Base-by-base conservation (phyloP, 2,888 invertebrate genomes). In the Panzeria rudis region DNA sequence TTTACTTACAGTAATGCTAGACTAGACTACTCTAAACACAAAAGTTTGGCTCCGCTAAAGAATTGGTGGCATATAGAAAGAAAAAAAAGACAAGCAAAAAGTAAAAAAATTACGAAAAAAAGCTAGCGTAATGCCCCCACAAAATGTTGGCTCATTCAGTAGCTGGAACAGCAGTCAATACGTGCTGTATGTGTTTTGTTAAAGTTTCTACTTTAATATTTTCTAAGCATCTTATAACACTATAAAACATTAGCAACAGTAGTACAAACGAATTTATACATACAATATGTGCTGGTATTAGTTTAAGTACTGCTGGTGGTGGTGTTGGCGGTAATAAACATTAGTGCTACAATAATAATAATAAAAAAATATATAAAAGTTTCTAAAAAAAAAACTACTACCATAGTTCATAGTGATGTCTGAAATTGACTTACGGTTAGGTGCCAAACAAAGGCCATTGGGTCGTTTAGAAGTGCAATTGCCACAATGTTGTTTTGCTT, bases 381-480 rank as follows among this genome's bases (percentile, higher is more conserved):
- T 52, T 4, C 50, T 4, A 6, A 50, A 8, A 52, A 20, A 52
- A 29, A 29, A 66, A 47, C 23, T 13, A 38, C 15, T n/a, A 61
- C 54, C 15, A 71, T 38, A 82, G 84, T 85, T 85, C 84, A 85
- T 73, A 73, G 68, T 75, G 71, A 78, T 78, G 78, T 83, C 64
- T 79, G 79, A 69, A 73, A 86, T 77, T 80, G 85, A 73, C 83
- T 75, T 84, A 86, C 86, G 85, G 83, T 87, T 83, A 86, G 85
- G 87, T 87, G 87, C 88, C 90, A 91, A 90, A 89, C 81, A 85
- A 89, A 91, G 90, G 91, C 91, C 91, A 90, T 89, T 91, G 89
- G 90, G 91, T 91, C 91, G 86, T 62, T 78, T 85, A 82, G 71
- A 86, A 87, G 84, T 89, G 89, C 90, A 89, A 89, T 90, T 90